phyloP scores from a whole-genome alignment of 2,888 invertebrate genomes.

The Dynastes maya region DNA sequence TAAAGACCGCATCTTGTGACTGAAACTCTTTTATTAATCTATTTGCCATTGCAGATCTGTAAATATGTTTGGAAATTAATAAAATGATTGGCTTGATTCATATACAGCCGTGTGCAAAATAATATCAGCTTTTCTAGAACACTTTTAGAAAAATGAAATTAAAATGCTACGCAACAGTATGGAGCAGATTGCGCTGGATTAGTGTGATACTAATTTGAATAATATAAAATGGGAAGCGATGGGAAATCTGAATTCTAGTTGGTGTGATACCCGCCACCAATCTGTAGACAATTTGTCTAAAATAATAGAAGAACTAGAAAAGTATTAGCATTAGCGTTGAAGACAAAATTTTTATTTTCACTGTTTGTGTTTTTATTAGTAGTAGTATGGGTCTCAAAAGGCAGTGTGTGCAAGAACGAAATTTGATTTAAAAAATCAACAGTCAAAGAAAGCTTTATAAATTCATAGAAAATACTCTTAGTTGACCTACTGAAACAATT shows the following conservation, averaged over 20 bases:
- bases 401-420: too few relatives aligned
- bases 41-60: conserved; percentile 63
- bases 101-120: not conserved
- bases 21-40: conserved; percentile 67
- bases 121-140: not conserved
- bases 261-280: not conserved
- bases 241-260: not conserved
- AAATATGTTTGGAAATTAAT: conserved; percentile 38
- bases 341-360: too few relatives aligned
- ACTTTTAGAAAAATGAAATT: not conserved
- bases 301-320: too few relatives aligned
- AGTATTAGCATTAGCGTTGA: too few relatives aligned
- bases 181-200: not conserved
- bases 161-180: not conserved
- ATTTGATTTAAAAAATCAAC: too few relatives aligned
- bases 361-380: too few relatives aligned
- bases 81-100: not conserved
- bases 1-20: conserved; percentile 64
- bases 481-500: too few relatives aligned
- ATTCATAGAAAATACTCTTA: too few relatives aligned
- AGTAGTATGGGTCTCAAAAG: too few relatives aligned
- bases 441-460: too few relatives aligned
- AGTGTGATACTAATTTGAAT: not conserved
- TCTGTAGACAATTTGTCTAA: too few relatives aligned
- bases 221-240: not conserved